Conservation (phyloP, 2,113 vertebrate genomes). For the Apodemus speciosus region DNA sequence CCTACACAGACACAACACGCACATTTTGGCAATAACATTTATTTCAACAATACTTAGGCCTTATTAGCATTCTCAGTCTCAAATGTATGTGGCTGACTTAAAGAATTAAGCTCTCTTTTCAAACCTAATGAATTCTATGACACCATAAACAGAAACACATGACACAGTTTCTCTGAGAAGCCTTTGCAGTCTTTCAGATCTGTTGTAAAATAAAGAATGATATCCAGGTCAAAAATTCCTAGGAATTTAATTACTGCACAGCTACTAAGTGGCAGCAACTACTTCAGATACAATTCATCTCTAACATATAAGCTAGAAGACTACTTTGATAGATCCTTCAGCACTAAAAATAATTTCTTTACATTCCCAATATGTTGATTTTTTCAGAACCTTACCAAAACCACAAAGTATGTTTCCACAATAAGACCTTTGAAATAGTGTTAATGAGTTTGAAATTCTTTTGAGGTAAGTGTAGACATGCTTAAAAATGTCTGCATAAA, state of each 20-base stretch:
- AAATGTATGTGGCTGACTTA: conserved; percentile 47
- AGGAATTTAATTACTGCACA: conserved; percentile 11
- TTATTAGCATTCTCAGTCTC: conserved; percentile 26
- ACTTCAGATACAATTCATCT: conserved; percentile 27
- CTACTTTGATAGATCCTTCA: neutral
- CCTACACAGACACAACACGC: conserved; percentile 4
- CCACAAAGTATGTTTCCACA: neutral
- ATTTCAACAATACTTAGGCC: conserved; percentile 47
- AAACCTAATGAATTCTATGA: conserved; percentile 27
- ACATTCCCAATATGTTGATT: conserved; percentile 12
- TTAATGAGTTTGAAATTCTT: neutral
- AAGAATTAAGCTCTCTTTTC: conserved; percentile 49
- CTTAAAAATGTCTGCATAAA: conserved; percentile 29
- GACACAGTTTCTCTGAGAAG: neutral
- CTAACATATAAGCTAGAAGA: conserved; percentile 23
- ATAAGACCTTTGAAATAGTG: conserved; percentile 1
- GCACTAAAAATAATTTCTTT: conserved; percentile 41
- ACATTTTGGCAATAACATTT: conserved; percentile 18
- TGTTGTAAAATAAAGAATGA: conserved; percentile 34
- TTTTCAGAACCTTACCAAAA: conserved; percentile 44
- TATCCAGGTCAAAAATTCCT: neutral
- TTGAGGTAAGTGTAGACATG: neutral
- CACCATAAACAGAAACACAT: neutral
- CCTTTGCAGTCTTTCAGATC: neutral
- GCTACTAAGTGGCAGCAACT: neutral